phyloP scores from a whole-genome alignment of 1,140 invertebrate genomes.

The Drosophila santomea region DNA sequence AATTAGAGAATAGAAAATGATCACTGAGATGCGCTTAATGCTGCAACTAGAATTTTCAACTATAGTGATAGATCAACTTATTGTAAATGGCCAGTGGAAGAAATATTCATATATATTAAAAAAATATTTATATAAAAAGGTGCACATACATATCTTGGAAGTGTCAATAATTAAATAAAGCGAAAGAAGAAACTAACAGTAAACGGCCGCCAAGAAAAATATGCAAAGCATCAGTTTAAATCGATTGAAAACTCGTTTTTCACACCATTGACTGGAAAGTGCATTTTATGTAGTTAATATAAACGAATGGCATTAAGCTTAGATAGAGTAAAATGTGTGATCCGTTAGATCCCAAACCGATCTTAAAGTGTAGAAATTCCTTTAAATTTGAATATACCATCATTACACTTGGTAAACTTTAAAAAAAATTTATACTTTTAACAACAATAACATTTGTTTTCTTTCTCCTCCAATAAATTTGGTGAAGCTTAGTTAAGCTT shows the following conservation, averaged over 20 bases:
- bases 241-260: slow-evolving; percentile 51
- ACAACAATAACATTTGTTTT: too few species aligned
- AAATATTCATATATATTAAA: too few species aligned
- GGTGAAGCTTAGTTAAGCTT: too few species aligned
- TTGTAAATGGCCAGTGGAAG: slow-evolving; percentile 7
- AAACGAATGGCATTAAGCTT: slow-evolving; percentile 39
- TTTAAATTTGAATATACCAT: too few species aligned
- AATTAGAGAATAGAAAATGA: slow-evolving; percentile 2
- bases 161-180: slow-evolving; percentile 66
- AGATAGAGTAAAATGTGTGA: background rate
- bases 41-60: slow-evolving; percentile 29
- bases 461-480: too few species aligned
- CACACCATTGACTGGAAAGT: slow-evolving; percentile 52
- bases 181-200: slow-evolving; percentile 40
- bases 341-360: slow-evolving; percentile 31
- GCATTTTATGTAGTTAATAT: slow-evolving; percentile 51
- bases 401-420: too few species aligned
- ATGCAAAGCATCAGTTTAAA: slow-evolving; percentile 16
- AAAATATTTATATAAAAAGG: too few species aligned
- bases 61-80: background rate
- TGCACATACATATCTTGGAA: slow-evolving; percentile 10
- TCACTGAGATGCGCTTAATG: background rate
- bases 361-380: slow-evolving; percentile 20
- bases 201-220: slow-evolving; percentile 9
- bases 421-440: too few species aligned